Evolutionary conservation across 1,140 invertebrate genomes (phyloP), one percentile per base, ranked within the genome.

Genomic region (Caenorhabditis briggsae): DNA sequence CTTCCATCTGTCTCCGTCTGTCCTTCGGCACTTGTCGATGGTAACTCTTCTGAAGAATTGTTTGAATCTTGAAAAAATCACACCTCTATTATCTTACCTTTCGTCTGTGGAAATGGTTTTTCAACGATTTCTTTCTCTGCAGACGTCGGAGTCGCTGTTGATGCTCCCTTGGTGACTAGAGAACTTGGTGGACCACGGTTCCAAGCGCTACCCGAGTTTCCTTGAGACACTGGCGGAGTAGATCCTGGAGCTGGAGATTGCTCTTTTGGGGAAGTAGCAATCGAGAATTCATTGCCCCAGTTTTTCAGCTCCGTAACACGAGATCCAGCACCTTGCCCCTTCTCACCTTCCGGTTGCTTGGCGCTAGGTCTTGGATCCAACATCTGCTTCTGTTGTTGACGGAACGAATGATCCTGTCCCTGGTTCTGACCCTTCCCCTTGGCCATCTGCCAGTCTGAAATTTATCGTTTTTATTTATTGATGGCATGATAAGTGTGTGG

Each of bases 391-490:
- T 78, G 70, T 23, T 78, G 70, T 50, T 78, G 70, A 78, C 70
- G 70, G 70, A 78, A 78, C n/a, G 70, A 78, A 20, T 78, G 70
- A 53, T 78, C 70, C 8, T 74, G 43, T 8, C 70, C 70, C 70
- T 78, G 70, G 46, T 78, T 78, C 46, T 78, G 70, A n/a, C 70
- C 70, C 20, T 78, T 78, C 46, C 70, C 70, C 70, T 78, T 78
- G 46, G 70, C 70, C 70, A 78, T 78, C 70, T 78, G 70, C 70
- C 70, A 78, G 70, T 78, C 70, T 78, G 70, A 78, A 78, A 78
- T 25, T 50, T 6, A 23, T 25, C 7, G 18, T n/a, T 43, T 3
- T 16, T 8, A 16, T 14, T 16, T 70, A 25, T 18, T 46, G 64
- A 70, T 18, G 23, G 9, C 9, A 33, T 61, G 11, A 61, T 25